These are phyloP conservation scores for Columbina picui DNA, from an alignment of 2,113 vertebrate genomes.

Conservation along the genomic window DNA sequence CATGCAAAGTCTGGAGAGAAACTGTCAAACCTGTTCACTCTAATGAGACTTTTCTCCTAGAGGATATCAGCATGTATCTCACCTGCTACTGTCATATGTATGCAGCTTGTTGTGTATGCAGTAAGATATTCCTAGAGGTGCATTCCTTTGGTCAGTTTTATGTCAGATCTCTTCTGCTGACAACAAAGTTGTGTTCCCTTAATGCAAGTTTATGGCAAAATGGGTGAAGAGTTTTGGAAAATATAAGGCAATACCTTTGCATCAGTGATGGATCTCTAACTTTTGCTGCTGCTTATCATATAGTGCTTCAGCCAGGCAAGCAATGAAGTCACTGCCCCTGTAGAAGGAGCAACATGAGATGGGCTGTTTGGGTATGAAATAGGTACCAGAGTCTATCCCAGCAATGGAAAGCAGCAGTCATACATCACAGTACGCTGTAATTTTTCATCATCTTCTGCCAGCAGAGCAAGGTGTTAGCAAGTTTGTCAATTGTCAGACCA, in stretches of 20 bases:
- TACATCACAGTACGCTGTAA: constrained; percentile 27
- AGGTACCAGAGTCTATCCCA: not conserved
- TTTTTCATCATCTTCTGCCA: constrained; percentile 43
- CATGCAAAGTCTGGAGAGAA: not conserved
- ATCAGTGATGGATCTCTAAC: not conserved
- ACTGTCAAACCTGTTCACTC: not conserved
- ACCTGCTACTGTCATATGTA: not conserved
- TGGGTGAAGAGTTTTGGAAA: not conserved
- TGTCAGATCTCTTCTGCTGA: not conserved
- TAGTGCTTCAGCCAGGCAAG: not conserved
- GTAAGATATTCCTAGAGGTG: not conserved
- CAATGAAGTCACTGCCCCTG: not conserved
- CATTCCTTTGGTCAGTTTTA: not conserved
- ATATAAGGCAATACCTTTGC: not conserved
- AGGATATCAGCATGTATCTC: not conserved
- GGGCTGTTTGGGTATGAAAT: not conserved
- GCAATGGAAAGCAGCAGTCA: not conserved
- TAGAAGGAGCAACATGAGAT: not conserved
- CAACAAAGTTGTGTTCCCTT: not conserved
- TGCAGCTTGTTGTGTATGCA: not conserved
- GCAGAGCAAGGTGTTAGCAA: constrained; percentile 16
- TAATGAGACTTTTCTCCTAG: constrained; percentile 35
- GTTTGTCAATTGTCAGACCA: constrained; percentile 33
- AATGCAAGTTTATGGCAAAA: not conserved
- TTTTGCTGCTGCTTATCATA: not conserved